Evolutionary conservation across 2,113 vertebrate species (phyloP).

Genomic region (Gymnarchus niloticus): DNA sequence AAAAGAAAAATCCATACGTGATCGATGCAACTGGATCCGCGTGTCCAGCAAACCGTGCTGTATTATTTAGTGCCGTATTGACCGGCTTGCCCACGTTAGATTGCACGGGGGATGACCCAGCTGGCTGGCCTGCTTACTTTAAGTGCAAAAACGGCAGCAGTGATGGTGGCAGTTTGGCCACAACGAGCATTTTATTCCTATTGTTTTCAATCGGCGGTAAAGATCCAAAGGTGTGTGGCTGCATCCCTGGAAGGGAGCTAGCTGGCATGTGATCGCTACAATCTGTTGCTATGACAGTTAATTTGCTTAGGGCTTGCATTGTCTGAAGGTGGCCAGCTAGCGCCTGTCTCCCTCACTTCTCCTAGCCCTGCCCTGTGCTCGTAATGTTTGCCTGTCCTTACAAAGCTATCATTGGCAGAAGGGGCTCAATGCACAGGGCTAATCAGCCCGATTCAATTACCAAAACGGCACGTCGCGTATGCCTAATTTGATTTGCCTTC

Average conservation of each 20-base stretch:
- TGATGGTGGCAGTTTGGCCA: neutral
- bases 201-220: neutral
- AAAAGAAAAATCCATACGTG: constrained; percentile 63
- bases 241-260: constrained; percentile 15
- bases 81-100: constrained; percentile 46
- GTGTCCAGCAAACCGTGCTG: constrained; percentile 39
- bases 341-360: constrained; percentile 3
- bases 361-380: neutral
- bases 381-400: neutral
- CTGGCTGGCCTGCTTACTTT: neutral
- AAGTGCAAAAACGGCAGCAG: neutral
- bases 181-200: neutral
- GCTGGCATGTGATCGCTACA: constrained; percentile 36
- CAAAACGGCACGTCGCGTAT: constrained; percentile 6
- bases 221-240: neutral
- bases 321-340: constrained; percentile 16
- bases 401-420: neutral
- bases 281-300: constrained; percentile 55
- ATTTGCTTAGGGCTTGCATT: constrained; percentile 40
- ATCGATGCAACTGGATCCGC: constrained; percentile 66
- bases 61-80: constrained; percentile 34
- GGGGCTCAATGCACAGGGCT: neutral
- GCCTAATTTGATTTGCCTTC: constrained; percentile 8
- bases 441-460: constrained; percentile 28
- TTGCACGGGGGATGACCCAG: neutral